These are phyloP conservation scores for Enoplosus armatus DNA, from an alignment of 2,797 vertebrate genomes.

Conservation along the genomic window DNA sequence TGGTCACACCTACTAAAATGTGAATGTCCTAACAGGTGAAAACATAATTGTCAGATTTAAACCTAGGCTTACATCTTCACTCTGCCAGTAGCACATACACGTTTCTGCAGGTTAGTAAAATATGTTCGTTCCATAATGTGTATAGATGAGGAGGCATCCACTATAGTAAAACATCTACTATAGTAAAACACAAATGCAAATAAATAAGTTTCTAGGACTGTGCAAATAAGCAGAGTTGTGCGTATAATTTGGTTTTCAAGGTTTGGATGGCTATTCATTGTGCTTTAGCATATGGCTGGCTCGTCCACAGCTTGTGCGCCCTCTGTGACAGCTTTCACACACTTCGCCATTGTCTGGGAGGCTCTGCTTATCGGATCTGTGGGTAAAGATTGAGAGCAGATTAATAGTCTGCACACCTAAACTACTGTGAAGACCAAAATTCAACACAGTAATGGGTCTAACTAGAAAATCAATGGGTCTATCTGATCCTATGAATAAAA, in stretches of 20 bases:
- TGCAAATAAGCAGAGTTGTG: slow-evolving; percentile 71
- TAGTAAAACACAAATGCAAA: slow-evolving; percentile 52
- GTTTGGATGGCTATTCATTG: slow-evolving; percentile 27
- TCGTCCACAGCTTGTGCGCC: slow-evolving; percentile 91
- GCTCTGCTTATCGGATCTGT: slow-evolving; percentile 94
- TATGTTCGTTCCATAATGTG: slow-evolving; percentile 20
- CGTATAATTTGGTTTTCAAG: slow-evolving; percentile 33
- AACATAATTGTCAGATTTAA: no score
- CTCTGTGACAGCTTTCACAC: slow-evolving; percentile 93
- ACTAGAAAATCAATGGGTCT: background rate
- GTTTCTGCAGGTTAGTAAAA: slow-evolving; percentile 34
- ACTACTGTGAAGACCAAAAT: background rate
- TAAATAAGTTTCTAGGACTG: slow-evolving; percentile 52
- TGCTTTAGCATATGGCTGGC: slow-evolving; percentile 88
- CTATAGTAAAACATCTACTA: slow-evolving; percentile 30
- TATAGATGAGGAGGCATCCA: slow-evolving; percentile 12
- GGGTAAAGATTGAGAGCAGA: slow-evolving; percentile 49
- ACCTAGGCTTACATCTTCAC: no score
- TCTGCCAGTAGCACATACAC: slow-evolving; percentile 20
- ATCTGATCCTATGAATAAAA: background rate
- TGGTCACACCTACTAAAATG: slow-evolving; percentile 42
- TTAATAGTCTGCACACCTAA: slow-evolving; percentile 7
- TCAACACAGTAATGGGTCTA: background rate
- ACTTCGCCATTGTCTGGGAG: slow-evolving; percentile 95
- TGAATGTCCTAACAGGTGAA: slow-evolving; percentile 2